Percentiles rank a stretch among this genome's conserved stretches.
phyloP scores from a whole-genome alignment of 2,113 vertebrate species.

The Ageneiosus marmoratus region DNA sequence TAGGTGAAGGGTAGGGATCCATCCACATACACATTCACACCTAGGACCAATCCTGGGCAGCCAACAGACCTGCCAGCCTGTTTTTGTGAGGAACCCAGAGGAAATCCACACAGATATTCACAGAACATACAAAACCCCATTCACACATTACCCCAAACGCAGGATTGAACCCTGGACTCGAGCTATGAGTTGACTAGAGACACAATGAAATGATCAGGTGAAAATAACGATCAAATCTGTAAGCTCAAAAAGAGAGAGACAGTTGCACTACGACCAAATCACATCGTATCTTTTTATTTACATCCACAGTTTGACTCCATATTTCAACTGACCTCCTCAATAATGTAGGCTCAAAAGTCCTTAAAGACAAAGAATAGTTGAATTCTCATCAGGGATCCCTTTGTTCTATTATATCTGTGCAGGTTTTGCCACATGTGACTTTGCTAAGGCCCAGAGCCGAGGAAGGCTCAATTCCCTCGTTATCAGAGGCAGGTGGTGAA shows the following conservation, averaged over 20 bases:
- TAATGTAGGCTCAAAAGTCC: neutral
- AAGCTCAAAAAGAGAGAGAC: neutral
- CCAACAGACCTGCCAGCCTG: neutral
- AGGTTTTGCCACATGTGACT: constrained; percentile 11
- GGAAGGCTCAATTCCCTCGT: neutral
- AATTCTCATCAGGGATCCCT: constrained; percentile 4
- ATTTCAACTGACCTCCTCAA: neutral
- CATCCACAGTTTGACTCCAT: neutral
- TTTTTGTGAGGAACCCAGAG: neutral
- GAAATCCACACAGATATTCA: neutral
- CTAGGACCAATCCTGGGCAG: neutral
- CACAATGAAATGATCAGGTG: neutral
- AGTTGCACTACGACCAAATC: neutral
- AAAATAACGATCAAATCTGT: neutral
- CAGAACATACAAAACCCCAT: neutral
- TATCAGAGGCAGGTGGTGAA: constrained; percentile 15
- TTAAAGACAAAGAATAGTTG: neutral
- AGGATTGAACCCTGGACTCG: neutral
- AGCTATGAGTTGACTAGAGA: neutral
- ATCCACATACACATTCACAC: neutral
- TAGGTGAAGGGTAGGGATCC: too few relatives aligned
- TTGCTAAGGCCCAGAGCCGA: neutral
- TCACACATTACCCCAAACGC: neutral
- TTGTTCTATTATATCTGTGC: neutral
- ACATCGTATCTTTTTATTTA: neutral